phyloP scores from a whole-genome alignment of 2,113 vertebrate genomes.

The Zosterops lateralis region DNA sequence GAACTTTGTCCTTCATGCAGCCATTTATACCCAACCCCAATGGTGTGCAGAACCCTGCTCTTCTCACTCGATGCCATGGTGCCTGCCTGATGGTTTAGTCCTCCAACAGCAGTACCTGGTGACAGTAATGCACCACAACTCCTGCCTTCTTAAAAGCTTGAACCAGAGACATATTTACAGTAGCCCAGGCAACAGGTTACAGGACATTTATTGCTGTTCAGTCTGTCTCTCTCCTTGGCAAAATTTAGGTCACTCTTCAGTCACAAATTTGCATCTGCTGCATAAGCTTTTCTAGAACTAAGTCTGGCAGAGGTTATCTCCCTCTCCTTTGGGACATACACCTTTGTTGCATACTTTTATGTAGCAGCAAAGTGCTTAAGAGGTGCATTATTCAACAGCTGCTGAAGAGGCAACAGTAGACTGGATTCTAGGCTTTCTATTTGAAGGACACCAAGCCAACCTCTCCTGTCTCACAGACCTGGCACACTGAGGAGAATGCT shows the following conservation, averaged over 20 bases:
- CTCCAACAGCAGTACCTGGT: neutral
- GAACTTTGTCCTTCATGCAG: neutral
- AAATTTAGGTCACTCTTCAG: neutral
- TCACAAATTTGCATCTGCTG: neutral
- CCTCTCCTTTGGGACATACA: neutral
- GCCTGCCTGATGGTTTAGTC: fast-evolving
- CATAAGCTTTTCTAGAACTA: neutral
- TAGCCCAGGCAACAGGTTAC: neutral
- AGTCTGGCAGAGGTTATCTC: neutral
- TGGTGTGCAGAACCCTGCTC: fast-evolving
- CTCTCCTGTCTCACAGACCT: neutral
- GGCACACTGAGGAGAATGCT: neutral
- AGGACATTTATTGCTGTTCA: neutral
- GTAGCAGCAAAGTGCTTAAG: neutral
- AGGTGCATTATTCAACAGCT: neutral
- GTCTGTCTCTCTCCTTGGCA: neutral
- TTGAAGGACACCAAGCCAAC: neutral
- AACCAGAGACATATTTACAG: neutral
- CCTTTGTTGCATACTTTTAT: neutral
- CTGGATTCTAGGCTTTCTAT: neutral
- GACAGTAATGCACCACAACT: neutral
- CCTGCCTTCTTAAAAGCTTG: neutral
- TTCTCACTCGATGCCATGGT: neutral
- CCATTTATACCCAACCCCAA: fast-evolving
- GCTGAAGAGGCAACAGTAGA: neutral